Base-by-base conservation (phyloP, 2,888 invertebrate species). In the Globia sparganii region DNA sequence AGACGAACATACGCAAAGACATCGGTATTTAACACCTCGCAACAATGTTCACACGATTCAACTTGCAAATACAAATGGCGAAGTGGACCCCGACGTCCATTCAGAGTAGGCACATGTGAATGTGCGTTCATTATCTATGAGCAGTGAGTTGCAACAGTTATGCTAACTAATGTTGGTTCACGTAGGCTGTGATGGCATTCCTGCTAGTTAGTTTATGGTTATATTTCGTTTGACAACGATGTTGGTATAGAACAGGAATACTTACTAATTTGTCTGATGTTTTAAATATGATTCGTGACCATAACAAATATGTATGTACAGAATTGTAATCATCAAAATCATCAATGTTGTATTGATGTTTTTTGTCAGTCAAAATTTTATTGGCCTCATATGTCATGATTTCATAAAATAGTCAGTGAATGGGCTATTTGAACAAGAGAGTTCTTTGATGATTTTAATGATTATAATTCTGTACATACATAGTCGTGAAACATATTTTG, bases 11-110 rank as follows among this genome's bases (percentile, higher is more conserved):
- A 18, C 28, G 25, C 15, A 28, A 37, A 40, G 6, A 13, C 56
- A 49, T 81, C 5, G 28, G 46, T 61, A 66, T 85, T 67, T 81
- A 59, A 75, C 43, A 58, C 43, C 8, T 13, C 15, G 8, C 56
- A 59, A 53, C 62, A 61, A 49, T 28, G 75, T 86, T 86, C 86
- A 86, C 84, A 88, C 86, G 72, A 77, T 73, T 74, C 68, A 11
- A 75, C 75, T 87, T 86, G 82, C 79, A 77, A 84, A 73, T 79
- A 40, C 37, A 84, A 84, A 72, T 70, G 66, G 31, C 53, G 49
- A 46, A 21, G 40, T 67, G 58, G 66, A 58, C 46, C 15, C 58
- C 69, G 61, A 40, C 74, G 67, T 68, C 76, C 64, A 78, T 78
- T 88, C 77, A 74, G 85, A 81, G 75, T 72, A 77, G 77, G 68